These are phyloP conservation scores for Euschistus heros DNA, from an alignment of 1,140 invertebrate species.

Conservation along the genomic window DNA sequence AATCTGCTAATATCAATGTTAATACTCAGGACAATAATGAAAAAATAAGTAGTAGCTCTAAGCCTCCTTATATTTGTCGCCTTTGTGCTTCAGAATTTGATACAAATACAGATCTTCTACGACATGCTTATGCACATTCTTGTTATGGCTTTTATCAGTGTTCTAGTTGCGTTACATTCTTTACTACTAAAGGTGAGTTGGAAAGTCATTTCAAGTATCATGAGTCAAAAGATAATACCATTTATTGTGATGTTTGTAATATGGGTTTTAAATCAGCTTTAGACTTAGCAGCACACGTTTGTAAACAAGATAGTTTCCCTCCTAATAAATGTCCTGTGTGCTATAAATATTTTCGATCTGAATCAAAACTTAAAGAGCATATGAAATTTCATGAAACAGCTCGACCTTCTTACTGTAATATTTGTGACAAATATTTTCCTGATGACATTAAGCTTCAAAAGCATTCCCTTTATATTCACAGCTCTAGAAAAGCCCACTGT, in stretches of 20 bases:
- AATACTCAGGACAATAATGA: background rate
- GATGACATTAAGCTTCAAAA: slow-evolving; percentile 27
- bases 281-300: slow-evolving; percentile 18
- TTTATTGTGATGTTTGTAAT: slow-evolving; percentile 26
- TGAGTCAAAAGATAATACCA: slow-evolving; percentile 4
- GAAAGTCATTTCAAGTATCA: slow-evolving; percentile 25
- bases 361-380: slow-evolving; percentile 23
- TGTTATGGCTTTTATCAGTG: slow-evolving; percentile 23
- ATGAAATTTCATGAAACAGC: slow-evolving; percentile 25
- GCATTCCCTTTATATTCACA: slow-evolving; percentile 25
- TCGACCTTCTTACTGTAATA: slow-evolving; percentile 25
- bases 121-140: slow-evolving; percentile 25
- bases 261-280: slow-evolving; percentile 18
- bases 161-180: slow-evolving; percentile 22
- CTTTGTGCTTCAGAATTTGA: slow-evolving; percentile 25
- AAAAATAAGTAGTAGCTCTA: background rate
- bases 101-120: slow-evolving; percentile 14
- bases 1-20: background rate
- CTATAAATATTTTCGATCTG: slow-evolving; percentile 26
- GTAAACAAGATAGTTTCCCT: background rate
- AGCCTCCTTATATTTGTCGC: slow-evolving; percentile 15
- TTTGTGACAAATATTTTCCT: slow-evolving; percentile 26
- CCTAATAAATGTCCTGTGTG: slow-evolving; percentile 25
- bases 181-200: slow-evolving; percentile 21
- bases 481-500: slow-evolving; percentile 19